Conservation (phyloP, 2,888 invertebrate genomes). For the Notodonta dromedarius region DNA sequence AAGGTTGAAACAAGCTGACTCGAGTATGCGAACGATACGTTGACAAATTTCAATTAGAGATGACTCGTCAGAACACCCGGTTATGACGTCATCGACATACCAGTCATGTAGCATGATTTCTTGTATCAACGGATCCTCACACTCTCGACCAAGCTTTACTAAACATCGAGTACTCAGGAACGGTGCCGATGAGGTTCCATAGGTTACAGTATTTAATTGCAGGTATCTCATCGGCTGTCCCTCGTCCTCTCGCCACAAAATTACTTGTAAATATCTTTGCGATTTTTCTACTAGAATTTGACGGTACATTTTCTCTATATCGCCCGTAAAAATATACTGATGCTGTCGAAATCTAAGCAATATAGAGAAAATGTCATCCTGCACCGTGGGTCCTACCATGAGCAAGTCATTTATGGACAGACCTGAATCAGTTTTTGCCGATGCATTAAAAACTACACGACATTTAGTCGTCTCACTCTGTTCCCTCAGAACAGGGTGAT, state of each 20-base stretch:
- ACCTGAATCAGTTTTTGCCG: constrained; percentile 11
- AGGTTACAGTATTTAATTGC: constrained; percentile 12
- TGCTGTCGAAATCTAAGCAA: constrained; percentile 7
- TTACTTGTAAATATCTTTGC: constrained; percentile 10
- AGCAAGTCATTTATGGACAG: constrained; percentile 10
- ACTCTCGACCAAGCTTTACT: constrained; percentile 6
- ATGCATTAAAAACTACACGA: constrained; percentile 16
- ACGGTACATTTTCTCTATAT: constrained; percentile 9
- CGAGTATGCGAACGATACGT: background rate
- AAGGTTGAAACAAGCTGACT: constrained; percentile 7
- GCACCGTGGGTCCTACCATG: constrained; percentile 7
- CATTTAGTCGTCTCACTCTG: constrained; percentile 17
- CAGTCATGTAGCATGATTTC: background rate
- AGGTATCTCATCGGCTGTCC: constrained; percentile 8
- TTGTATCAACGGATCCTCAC: constrained; percentile 7
- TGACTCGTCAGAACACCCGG: background rate
- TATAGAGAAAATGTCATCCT: constrained; percentile 10
- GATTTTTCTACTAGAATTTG: constrained; percentile 5
- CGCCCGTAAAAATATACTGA: constrained; percentile 5
- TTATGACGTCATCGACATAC: constrained; percentile 1
- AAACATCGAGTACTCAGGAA: constrained; percentile 12
- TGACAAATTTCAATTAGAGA: background rate
- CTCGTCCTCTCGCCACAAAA: constrained; percentile 10
- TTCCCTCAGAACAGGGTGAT: constrained; percentile 14
- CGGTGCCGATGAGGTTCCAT: constrained; percentile 12